Conservation (phyloP, 2,113 vertebrate species). For the Origma solitaria region DNA sequence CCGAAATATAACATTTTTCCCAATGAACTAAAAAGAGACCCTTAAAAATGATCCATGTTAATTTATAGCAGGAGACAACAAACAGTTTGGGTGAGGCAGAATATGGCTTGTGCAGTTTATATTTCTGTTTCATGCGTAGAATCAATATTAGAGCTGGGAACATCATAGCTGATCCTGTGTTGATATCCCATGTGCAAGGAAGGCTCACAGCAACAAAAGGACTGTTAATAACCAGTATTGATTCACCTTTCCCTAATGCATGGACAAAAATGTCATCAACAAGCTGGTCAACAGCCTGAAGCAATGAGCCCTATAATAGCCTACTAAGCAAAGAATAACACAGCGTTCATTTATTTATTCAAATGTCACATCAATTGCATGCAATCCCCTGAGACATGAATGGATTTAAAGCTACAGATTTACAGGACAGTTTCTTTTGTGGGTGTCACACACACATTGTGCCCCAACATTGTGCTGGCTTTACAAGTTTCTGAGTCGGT, state of each 20-base stretch:
- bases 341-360: neutral
- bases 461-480: neutral
- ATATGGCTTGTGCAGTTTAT: neutral
- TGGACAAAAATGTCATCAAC: neutral
- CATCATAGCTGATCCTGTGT: neutral
- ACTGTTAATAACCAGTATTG: conserved; percentile 28
- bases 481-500: neutral
- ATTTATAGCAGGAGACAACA: neutral
- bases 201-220: neutral
- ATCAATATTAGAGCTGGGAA: neutral
- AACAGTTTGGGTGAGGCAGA: neutral
- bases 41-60: neutral
- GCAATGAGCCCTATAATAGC: neutral
- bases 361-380: neutral
- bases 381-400: fast-evolving
- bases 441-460: fast-evolving
- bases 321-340: conserved; percentile 22
- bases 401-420: neutral
- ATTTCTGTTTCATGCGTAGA: neutral
- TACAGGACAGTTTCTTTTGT: neutral
- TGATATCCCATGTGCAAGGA: neutral
- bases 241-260: neutral
- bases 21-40: neutral
- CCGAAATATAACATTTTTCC: neutral
- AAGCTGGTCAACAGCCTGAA: conserved; percentile 6